Evolutionary conservation across 2,888 invertebrate species (phyloP), one percentile per base, ranked within the genome.

Genomic region (Adela reaumurella): DNA sequence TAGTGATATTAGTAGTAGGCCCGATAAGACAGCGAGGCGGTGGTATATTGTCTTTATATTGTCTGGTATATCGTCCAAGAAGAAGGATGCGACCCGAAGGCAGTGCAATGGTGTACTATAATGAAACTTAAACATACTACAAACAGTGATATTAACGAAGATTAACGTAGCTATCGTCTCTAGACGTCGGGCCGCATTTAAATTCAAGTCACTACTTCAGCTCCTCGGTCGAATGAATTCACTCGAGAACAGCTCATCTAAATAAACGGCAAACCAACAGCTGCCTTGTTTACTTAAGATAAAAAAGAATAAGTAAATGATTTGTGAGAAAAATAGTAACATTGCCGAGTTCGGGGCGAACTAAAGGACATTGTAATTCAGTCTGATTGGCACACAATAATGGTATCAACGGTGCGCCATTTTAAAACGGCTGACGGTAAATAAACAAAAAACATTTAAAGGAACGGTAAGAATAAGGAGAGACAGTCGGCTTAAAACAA

Each of bases 341-440:
- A 68, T 66, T 66, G 63, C 65, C 62, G 67, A 67, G 71, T 70
- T 74, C 76, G 73, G 74, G 62, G 63, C 63, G 65, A 61, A 64
- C 62, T 67, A 77, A 76, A 74, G 72, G 74, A 78, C 76, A 77
- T 76, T 77, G 77, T 78, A 77, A 76, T 76, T 78, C 78, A 76
- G 65, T 58, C 68, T 76, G 78, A 78, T 77, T 78, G 78, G 77
- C 77, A 78, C 73, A 78, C 78, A 78, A 78, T 78, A 78, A 77
- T 74, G 73, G 74, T 74, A 74, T 76, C 77, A 77, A 76, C 72
- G 70, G 69, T 74, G 70, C 68, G 70, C 73, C 74, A 71, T 76
- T 77, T 77, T 72, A 78, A 78, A 78, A 77, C 73, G 74, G 76
- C 69, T 65, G 67, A 65, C 63, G 68, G 64, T 47, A 42, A 48